Base-by-base conservation (phyloP, 2,888 invertebrate genomes). In the Metopia argyrocephala region DNA sequence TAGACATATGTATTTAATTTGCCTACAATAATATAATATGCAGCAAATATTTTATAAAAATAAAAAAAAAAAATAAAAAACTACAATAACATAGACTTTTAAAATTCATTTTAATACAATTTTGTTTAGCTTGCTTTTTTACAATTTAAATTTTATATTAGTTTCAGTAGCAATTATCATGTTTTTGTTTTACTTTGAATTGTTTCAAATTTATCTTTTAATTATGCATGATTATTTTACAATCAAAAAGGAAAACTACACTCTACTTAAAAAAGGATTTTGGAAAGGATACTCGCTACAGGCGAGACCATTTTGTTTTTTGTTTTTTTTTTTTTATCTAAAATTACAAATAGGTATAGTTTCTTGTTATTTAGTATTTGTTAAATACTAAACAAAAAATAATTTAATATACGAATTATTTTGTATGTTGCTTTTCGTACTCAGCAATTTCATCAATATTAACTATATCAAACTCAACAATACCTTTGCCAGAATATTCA, bases 401-500 rank as follows among this genome's bases (percentile, higher is more conserved):
- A 15, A 23, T 69, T 75, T 78, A 15, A 38, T 38, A 12, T 38
- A 38, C 15, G 38, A 38, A 38, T 38, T 75, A 81, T 85, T 83
- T 68, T 76, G 31, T 82, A 74, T 85, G 84, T 62, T 84, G 73
- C 50, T 66, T 76, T 83, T 89, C 89, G 71, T 87, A 92, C 62
- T 91, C 89, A 74, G 92, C 90, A 64, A 94, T 89, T 46, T 94
- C 94, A 1, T 91, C 92, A 74, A 95, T 91, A 90, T 96, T 96
- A 84, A 93, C 88, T 86, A 96, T 94, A 87, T 94, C 92, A 80
- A 95, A 93, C 91, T 96, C 94, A 85, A 94, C 92, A 78, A 96
- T 93, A 85, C 93, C 93, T 69, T 93, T 93, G 15, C 96, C 96
- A 25, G 95, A 93, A 91, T 95, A 96, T 87, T 94, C 94, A 66